Evolutionary conservation across 2,113 vertebrate genomes (phyloP), one percentile per base, ranked within the genome.

Genomic region (Arvicanthis niloticus): DNA sequence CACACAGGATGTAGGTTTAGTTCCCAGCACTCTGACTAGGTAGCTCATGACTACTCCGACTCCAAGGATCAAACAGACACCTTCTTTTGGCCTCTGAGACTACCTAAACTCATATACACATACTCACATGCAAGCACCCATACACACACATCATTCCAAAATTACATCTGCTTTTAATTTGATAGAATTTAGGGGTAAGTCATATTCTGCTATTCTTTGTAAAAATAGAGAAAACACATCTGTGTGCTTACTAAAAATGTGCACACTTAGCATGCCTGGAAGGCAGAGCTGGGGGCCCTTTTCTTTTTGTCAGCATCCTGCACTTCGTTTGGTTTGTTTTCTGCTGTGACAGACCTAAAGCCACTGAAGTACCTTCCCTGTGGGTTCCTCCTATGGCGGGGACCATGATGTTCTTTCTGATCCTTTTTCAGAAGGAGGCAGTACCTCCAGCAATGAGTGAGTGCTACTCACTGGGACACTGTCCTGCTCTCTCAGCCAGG

Each of bases 201-300:
- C 53, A 37, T 19, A 60, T 3, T 65, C 56, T 26, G 76, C 53
- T 68, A 68, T 34, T 68, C 29, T 34, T 68, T 68, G 34, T 68
- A 68, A 72, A 87, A 95, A 85, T 1, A 95, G n/a, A 42, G 60
- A 85, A 91, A 45, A n/a, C 26, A 5, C 56, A 17, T n/a, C 37
- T 1, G 62, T 12, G 17, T 34, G 1, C 34, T 70, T 90, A 29
- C 17, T 24, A 73, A 67, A 91, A 81, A 48, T 70, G 4, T n/a
- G 31, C 34, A 19, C 1, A 24, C 42, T 53, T 60, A 40, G 45
- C 53, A n/a, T 76, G 10, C 8, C n/a, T n/a, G 24, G 75, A 37
- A 42, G 58, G 31, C 48, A 65, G 76, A 56, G n/a, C 16, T 82
- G 10, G 53, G 10, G 5, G 12, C 53, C 10, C 29, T 37, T 97